Evolutionary conservation across 1,140 invertebrate genomes (phyloP).

Genomic region (Phthorimaea operculella): DNA sequence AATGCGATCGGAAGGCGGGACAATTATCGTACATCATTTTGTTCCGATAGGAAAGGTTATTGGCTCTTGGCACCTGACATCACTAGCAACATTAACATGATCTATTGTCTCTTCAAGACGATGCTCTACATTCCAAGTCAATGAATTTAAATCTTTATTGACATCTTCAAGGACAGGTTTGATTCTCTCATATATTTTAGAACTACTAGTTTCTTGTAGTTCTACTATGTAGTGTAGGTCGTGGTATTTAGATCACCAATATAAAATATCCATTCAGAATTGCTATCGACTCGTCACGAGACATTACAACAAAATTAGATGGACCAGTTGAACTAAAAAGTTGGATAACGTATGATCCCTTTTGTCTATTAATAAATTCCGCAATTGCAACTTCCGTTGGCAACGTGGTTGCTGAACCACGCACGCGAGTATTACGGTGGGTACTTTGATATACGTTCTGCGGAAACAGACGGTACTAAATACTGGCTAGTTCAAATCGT

Average conservation of each 20-base stretch:
- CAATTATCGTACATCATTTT: not conserved
- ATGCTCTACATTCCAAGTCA: not conserved
- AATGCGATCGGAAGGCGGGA: not conserved
- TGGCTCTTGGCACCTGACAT: not conserved
- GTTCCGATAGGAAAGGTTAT: constrained; percentile 1
- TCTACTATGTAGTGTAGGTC: too few relatives aligned
- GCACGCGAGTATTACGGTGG: not conserved
- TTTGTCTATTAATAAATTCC: not conserved
- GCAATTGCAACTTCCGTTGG: constrained; percentile 5
- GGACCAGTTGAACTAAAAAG: not conserved
- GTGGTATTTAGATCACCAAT: too few relatives aligned
- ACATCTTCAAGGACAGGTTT: too few relatives aligned
- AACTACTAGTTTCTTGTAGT: too few relatives aligned
- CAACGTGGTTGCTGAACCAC: not conserved
- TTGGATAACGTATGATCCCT: constrained; percentile 1
- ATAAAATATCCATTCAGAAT: too few relatives aligned
- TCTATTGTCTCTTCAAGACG: not conserved
- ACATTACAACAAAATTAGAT: not conserved
- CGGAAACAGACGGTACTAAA: constrained; percentile 27
- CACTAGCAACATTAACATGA: not conserved
- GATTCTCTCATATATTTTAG: too few relatives aligned
- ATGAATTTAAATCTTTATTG: too few relatives aligned
- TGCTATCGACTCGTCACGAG: too few relatives aligned
- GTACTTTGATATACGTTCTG: constrained; percentile 11
- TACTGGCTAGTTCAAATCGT: constrained; percentile 6